phyloP scores from a whole-genome alignment of 2,888 invertebrate species.

The Diplazon laetatorius region DNA sequence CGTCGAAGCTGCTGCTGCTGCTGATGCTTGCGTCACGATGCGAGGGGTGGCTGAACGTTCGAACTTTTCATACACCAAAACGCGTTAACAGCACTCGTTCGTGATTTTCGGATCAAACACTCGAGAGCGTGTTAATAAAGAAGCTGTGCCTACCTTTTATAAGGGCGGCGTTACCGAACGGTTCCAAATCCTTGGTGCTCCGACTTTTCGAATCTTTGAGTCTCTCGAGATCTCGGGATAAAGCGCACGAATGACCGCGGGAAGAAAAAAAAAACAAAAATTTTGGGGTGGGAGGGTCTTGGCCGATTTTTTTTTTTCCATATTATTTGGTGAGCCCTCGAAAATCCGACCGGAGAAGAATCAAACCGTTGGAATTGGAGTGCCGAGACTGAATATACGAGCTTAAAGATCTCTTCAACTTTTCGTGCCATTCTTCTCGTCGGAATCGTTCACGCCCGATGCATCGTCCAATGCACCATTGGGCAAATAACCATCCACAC shows the following conservation, averaged over 20 bases:
- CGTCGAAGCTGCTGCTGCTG: constrained; percentile 35
- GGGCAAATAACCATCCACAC: constrained; percentile 67
- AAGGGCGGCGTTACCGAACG: no score
- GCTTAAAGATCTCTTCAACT: constrained; percentile 30
- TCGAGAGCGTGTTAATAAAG: constrained; percentile 73
- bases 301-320: constrained; percentile 69
- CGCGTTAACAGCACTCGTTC: constrained; percentile 59
- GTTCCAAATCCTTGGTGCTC: no score
- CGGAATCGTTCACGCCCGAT: constrained; percentile 62
- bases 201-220: no score
- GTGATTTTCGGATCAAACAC: constrained; percentile 78
- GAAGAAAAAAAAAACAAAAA: constrained; percentile 18
- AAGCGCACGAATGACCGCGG: no score
- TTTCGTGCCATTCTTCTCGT: constrained; percentile 27
- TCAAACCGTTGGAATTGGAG: constrained; percentile 71
- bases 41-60: constrained; percentile 72
- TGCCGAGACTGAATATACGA: constrained; percentile 52
- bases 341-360: constrained; percentile 66
- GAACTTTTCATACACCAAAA: constrained; percentile 44
- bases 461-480: constrained; percentile 65
- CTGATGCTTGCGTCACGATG: constrained; percentile 35
- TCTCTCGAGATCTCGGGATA: no score
- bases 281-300: constrained; percentile 34
- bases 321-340: constrained; percentile 74
- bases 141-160: no score